Conservation (phyloP, 1,140 invertebrate species). For the Zaprionus tsacasi region DNA sequence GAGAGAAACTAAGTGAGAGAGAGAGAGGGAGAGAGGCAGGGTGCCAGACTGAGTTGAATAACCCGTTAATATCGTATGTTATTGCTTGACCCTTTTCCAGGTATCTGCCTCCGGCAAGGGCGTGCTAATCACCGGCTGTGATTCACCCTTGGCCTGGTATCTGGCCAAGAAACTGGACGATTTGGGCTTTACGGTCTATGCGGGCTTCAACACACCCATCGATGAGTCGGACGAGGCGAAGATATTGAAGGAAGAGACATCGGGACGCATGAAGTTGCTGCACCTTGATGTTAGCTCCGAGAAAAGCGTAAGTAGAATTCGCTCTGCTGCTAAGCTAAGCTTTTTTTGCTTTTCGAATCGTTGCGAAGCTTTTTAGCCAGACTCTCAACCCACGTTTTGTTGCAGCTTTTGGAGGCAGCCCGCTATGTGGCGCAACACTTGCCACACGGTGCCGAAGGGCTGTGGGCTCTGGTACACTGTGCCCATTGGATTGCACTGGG, state of each 20-base stretch:
- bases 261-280: constrained; percentile 89
- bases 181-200: constrained; percentile 92
- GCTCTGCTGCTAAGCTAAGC: constrained; percentile 19
- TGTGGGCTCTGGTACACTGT: constrained; percentile 96
- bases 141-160: constrained; percentile 90
- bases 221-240: constrained; percentile 88
- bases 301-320: constrained; percentile 85
- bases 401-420: constrained; percentile 89
- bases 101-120: constrained; percentile 91
- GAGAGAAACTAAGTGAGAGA: constrained; percentile 21
- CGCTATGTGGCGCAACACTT: constrained; percentile 91
- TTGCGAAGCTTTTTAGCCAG: constrained; percentile 28
- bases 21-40: neutral
- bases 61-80: neutral
- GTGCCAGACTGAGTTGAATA: constrained; percentile 24
- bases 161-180: constrained; percentile 91
- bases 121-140: constrained; percentile 93
- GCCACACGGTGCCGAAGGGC: constrained; percentile 90
- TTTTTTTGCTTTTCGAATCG: neutral
- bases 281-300: constrained; percentile 91
- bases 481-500: constrained; percentile 94
- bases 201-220: constrained; percentile 88
- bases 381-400: constrained; percentile 7
- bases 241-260: constrained; percentile 90
- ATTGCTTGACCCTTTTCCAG: constrained; percentile 83